phyloP scores from a whole-genome alignment of 2,113 vertebrate species.

The Lepus europaeus region DNA sequence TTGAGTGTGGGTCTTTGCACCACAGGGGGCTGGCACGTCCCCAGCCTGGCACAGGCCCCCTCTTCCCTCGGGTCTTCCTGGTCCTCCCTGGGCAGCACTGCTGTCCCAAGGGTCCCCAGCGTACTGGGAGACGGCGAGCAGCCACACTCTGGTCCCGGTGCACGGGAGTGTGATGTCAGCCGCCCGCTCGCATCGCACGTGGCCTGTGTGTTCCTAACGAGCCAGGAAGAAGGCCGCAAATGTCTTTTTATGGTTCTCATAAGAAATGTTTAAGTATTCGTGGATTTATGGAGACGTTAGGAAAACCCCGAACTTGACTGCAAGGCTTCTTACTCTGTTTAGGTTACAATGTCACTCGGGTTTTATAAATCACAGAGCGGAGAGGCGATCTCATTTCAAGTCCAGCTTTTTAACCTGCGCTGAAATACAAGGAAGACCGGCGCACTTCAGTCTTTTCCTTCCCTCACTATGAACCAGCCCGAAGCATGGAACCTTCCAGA shows the following conservation, averaged over 20 bases:
- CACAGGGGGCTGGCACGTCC: not conserved
- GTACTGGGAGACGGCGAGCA: not conserved
- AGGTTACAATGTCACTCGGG: not conserved
- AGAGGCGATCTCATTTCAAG: not conserved
- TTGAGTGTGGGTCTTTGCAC: not conserved
- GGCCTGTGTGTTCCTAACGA: not conserved
- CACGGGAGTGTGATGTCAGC: too few relatives aligned
- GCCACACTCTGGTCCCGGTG: too few relatives aligned
- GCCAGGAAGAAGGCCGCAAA: not conserved
- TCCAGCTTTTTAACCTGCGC: not conserved
- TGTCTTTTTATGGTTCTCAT: not conserved
- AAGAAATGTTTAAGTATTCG: not conserved
- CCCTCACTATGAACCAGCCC: not conserved
- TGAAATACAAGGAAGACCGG: not conserved
- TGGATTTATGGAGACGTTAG: conserved; percentile 10
- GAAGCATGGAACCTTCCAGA: conserved; percentile 9
- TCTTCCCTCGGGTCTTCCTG: not conserved
- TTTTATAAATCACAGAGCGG: not conserved
- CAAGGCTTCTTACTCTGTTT: not conserved
- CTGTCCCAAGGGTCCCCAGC: not conserved
- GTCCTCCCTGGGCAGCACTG: fast-evolving
- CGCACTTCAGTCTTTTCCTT: not conserved
- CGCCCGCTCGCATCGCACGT: too few relatives aligned
- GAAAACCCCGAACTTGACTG: not conserved
- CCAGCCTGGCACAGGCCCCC: not conserved